Conservation (phyloP, 2,797 vertebrate species). For the Darevskia nairensis region DNA sequence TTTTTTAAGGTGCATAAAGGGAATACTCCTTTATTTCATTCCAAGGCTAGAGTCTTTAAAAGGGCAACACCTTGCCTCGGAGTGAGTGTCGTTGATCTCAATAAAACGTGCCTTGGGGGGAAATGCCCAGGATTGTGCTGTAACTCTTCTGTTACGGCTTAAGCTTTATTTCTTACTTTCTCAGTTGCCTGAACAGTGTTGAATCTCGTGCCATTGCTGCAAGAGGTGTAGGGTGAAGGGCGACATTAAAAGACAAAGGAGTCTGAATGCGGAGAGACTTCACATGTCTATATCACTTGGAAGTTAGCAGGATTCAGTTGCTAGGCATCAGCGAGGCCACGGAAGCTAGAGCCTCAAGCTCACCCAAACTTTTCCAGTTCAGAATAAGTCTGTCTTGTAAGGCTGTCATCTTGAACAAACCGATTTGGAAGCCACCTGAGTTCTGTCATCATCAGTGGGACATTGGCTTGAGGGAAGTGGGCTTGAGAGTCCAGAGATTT, state of each 20-base stretch:
- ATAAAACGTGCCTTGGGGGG: background rate
- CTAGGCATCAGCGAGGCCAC: background rate
- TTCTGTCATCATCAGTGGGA: background rate
- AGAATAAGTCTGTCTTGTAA: background rate
- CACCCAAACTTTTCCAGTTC: background rate
- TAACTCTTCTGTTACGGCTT: background rate
- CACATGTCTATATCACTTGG: too few relatives aligned
- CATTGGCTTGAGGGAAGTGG: background rate
- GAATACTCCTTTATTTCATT: background rate
- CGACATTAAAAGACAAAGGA: background rate
- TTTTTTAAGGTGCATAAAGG: background rate
- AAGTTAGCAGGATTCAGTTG: background rate
- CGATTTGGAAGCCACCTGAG: background rate
- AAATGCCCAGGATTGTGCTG: background rate
- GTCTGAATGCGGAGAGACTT: background rate
- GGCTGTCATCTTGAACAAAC: background rate
- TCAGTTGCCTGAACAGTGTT: background rate
- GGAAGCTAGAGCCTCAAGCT: background rate
- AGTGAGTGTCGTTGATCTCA: background rate
- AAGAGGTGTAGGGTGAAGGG: background rate
- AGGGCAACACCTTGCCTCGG: background rate
- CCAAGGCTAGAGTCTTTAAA: background rate
- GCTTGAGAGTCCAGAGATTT: background rate
- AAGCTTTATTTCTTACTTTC: too few relatives aligned
- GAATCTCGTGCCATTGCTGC: background rate